Evolutionary conservation across 2,113 vertebrate species (phyloP), one percentile per base, ranked within the genome.

Genomic region (Lepus europaeus): DNA sequence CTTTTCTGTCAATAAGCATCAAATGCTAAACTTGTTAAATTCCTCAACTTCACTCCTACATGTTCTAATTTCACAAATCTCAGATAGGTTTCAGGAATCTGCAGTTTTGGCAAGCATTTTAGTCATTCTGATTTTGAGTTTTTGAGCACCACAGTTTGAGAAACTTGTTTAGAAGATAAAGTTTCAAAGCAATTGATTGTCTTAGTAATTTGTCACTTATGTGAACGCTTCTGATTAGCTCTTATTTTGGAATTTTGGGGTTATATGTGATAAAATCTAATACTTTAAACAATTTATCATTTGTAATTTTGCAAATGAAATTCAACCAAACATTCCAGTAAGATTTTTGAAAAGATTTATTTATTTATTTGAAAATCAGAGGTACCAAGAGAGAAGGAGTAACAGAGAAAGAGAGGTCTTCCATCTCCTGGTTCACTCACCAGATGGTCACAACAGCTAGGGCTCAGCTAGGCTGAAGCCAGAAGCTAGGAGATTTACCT

Each of bases 291-390:
- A 61, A 66, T 74, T 90, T 81, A 70, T 91, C 56, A 83, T 49
- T 95, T 82, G 56, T n/a, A 86, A 92, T 86, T 76, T 88, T 94
- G 6, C 13, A 59, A 56, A 22, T 39, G 83, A 89, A 63, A 82
- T 61, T 61, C 33, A 51, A 82, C 10, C 31, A 25, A 29, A 45
- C 10, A 5, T 2, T 93, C 33, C 10, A 51, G 5, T 19, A 72
- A 33, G 12, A 83, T 51, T 63, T 74, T 66, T 66, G 36, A 91
- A 95, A 66, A 59, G 12, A 59, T 59, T 59, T 59, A 59, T 59
- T 59, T 59, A 59, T 59, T 59, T 59, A 59, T 59, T 59, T 59
- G 12, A 59, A 17, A 59, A 59, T 12, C 17, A 59, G 14, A 59
- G 56, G 12, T 59, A 59, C 56, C 1, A 3, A 59, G 56, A 59